Evolutionary conservation across 2,113 vertebrate species (phyloP), one percentile per base, ranked within the genome.

Genomic region (Natator depressus): DNA sequence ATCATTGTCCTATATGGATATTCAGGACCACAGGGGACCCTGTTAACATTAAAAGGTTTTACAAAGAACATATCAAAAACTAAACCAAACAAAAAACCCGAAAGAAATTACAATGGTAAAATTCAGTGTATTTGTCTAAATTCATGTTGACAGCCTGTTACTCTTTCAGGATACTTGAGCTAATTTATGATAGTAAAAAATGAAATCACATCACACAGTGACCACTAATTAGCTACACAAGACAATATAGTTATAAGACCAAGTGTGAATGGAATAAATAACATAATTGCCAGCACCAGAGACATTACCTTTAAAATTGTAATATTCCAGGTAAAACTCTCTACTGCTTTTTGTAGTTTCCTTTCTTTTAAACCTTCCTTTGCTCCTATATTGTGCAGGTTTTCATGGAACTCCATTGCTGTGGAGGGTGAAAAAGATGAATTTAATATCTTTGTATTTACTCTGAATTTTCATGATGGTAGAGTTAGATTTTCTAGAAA

Each of bases 311-410:
- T 99, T 85, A 99, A 97, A 94, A 99, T 99, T 78, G 99, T 99
- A 95, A 99, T 99, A 95, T 99, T 99, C 99, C 99, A 99, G 0
- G 99, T 99, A 95, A 99, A 99, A 98, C 99, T 99, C 98, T 99
- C 99, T 94, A 99, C 98, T 0, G 99, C 99, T 96, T 99, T 99
- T 75, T 99, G 98, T 57, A 99, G 98, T 95, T 99, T 99, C 91
- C 99, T 97, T 82, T 99, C 99, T 97, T 99, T 99, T 92, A 99
- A 87, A 2, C 99, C 99, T 95, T 99, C 99, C 98, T 99, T 99
- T 96, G 98, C 96, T 14, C 99, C 99, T 96, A 99, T 98, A 94
- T 98, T 98, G 27, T 99, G 98, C 91, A 99, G 98, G 95, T 99
- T 99, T 97, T 99, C 99, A 51, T 99, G 99, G 96, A 99, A 99